Conservation (phyloP, 2,888 invertebrate species). For the Lacanobia wlatinum region DNA sequence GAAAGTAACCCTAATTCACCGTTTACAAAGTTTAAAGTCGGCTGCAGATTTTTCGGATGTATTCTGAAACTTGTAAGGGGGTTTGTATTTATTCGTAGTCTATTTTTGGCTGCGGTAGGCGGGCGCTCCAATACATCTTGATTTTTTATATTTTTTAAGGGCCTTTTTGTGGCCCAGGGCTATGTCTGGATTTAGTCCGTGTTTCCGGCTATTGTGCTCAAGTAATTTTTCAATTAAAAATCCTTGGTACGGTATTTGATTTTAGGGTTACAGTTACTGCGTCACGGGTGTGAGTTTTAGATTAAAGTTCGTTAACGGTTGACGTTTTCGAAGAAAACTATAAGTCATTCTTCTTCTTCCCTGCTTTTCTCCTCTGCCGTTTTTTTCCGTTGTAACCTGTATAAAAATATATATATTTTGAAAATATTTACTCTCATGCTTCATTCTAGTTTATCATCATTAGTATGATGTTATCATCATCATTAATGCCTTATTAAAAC, state of each 20-base stretch:
- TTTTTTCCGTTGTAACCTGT: background rate
- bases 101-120: slow-evolving; percentile 91
- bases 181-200: slow-evolving; percentile 84
- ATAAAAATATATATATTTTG: no score
- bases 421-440: no score
- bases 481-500: no score
- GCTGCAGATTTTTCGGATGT: slow-evolving; percentile 20
- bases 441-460: no score
- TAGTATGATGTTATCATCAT: no score
- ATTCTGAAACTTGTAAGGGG: slow-evolving; percentile 23
- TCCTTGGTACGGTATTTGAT: slow-evolving; percentile 54
- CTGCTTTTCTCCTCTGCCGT: background rate
- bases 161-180: slow-evolving; percentile 83
- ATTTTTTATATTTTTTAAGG: slow-evolving; percentile 83
- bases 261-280: slow-evolving; percentile 42
- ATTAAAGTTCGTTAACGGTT: slow-evolving; percentile 4
- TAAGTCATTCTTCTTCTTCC: background rate
- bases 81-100: slow-evolving; percentile 75
- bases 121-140: slow-evolving; percentile 85
- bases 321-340: background rate
- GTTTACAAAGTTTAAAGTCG: slow-evolving; percentile 34
- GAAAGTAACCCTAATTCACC: slow-evolving; percentile 22
- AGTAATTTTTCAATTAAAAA: slow-evolving; percentile 79
- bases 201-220: slow-evolving; percentile 87
- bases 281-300: slow-evolving; percentile 41